Base-by-base conservation (phyloP, 2,888 invertebrate species). In the Rambutsinella grinnellia region DNA sequence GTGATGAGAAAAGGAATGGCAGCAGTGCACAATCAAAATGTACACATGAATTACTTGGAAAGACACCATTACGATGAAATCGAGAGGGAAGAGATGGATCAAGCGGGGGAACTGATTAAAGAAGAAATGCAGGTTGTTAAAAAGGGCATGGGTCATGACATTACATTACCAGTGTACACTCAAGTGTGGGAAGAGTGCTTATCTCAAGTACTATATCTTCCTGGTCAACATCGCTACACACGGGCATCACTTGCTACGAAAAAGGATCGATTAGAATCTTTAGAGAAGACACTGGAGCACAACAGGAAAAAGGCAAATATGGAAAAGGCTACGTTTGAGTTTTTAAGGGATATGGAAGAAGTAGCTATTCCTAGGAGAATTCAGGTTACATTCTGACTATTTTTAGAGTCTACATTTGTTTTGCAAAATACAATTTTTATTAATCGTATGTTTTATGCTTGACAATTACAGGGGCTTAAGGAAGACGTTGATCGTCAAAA, bases 141-240 rank as follows among this genome's bases (percentile, higher is more conserved):
- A 85, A 91, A 92, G 70, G 97, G 96, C 53, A 99, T 99, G 98
- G 93, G 92, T 0, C 98, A 99, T 85, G 97, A 98, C 46, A 89
- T 99, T 56, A 93, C 96, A 1, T 87, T 94, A 57, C 97, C 98
- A 82, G 93, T 95, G 0, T 97, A 96, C 86, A 92, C 93, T 10
- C 96, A 97, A 88, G 97, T 97, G 51, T 99, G 98, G 98, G 95
- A 97, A 86, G 97, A 99, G 88, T 98, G 98, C 87, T 89, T 97
- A 61, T 92, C 94, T 0, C 96, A 97, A 90, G 92, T 94, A 5
- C 89, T 99, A 26, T 99, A 94, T 86, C 88, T 99, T 76, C 97
- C 98, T 0, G 93, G 93, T 57, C 95, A 96, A 88, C 93, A 93
- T 86, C 90, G 95, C 76, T 99, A 97, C 85, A 98, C 97, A 0